A percentile compares a stretch with the other conserved stretches of the same genome.
phyloP scores from a whole-genome alignment of 2,113 vertebrate species.

The Notarius lentiginosus region DNA sequence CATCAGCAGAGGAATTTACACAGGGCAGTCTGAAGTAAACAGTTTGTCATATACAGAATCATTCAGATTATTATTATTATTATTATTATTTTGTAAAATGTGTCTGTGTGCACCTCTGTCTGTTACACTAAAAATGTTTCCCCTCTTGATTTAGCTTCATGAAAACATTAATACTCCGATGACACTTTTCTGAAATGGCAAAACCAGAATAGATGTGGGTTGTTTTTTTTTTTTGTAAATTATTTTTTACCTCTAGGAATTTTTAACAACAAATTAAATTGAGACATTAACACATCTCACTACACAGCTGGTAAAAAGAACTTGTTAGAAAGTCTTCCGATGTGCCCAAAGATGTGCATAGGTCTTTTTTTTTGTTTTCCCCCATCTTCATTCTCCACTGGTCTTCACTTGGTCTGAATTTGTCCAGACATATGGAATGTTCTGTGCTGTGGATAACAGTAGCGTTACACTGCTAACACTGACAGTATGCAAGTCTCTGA shows the following conservation, averaged over 20 bases:
- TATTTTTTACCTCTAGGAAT: conserved; percentile 5
- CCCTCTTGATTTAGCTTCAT: conserved; percentile 76
- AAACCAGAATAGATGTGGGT: conserved; percentile 72
- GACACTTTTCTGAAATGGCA: conserved; percentile 88
- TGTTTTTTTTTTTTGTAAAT: conserved; percentile 69
- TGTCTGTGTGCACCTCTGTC: conserved; percentile 68
- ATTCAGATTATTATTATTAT: conserved; percentile 52
- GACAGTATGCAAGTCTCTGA: conserved; percentile 91
- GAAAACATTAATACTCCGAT: conserved; percentile 90
- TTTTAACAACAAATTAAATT: conserved; percentile 88
- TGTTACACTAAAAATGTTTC: conserved; percentile 81
- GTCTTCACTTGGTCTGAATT: conserved; percentile 50
- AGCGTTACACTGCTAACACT: conserved; percentile 88
- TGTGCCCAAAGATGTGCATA: conserved; percentile 88
- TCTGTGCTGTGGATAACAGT: conserved; percentile 83
- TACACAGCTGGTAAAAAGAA: conserved; percentile 93
- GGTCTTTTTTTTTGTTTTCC: conserved; percentile 78
- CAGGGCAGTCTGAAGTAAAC: conserved; percentile 83
- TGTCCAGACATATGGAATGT: conserved; percentile 90
- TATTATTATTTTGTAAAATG: conserved; percentile 73
- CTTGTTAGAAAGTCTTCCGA: conserved; percentile 84
- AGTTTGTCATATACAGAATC: conserved; percentile 86
- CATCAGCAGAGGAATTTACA: conserved; percentile 87
- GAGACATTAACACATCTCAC: conserved; percentile 94
- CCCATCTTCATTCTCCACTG: conserved; percentile 65